Evolutionary conservation across 2,797 vertebrate species (phyloP).

Genomic region (Tenualosa ilisha): DNA sequence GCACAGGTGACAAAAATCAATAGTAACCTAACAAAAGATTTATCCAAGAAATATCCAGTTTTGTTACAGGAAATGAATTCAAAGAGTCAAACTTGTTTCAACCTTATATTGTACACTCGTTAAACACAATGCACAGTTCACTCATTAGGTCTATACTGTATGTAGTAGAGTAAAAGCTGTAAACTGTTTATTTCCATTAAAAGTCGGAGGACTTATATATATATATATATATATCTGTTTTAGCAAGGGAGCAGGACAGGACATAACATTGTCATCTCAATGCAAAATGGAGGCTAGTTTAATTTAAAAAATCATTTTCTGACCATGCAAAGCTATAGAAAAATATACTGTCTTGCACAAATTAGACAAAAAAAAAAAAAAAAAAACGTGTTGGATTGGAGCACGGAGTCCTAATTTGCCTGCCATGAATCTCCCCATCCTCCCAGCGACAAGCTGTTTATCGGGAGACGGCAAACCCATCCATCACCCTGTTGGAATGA

Average conservation of each 20-base stretch:
- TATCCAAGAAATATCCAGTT: background rate
- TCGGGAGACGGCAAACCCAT: slow-evolving; percentile 53
- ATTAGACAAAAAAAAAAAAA: background rate
- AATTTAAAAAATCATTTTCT: background rate
- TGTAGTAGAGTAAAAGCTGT: background rate
- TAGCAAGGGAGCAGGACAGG: background rate
- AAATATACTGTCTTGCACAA: no score
- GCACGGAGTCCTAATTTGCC: slow-evolving; percentile 56
- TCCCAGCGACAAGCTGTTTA: slow-evolving; percentile 54
- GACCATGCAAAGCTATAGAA: background rate
- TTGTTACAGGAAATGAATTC: background rate
- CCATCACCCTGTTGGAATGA: slow-evolving; percentile 58
- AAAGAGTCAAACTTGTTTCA: background rate
- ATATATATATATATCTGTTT: background rate
- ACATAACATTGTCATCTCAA: background rate
- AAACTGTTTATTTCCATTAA: no score
- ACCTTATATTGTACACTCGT: background rate
- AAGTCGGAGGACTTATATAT: background rate
- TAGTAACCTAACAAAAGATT: background rate
- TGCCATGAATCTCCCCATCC: slow-evolving; percentile 63
- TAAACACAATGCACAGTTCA: slow-evolving; percentile 10
- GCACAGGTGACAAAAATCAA: background rate
- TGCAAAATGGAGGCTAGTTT: background rate
- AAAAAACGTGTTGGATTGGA: background rate
- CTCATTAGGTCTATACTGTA: background rate